phyloP scores from a whole-genome alignment of 2,113 vertebrate species.

The Sialia sialis region DNA sequence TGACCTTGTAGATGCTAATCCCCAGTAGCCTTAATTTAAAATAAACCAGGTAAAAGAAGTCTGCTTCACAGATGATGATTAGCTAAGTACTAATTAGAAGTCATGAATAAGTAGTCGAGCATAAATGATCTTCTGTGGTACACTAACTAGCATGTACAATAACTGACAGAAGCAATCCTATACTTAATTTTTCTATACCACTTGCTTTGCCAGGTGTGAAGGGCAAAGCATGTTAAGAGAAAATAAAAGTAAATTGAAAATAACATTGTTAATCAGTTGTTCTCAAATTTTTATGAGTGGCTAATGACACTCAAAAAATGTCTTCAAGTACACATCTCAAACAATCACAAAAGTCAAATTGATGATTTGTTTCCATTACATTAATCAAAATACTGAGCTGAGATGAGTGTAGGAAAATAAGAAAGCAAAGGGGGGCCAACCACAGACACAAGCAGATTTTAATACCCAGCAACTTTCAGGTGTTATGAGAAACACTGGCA shows the following conservation, averaged over 20 bases:
- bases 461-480: background rate
- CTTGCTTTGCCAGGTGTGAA: conserved; percentile 9
- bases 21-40: conserved; percentile 60
- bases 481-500: background rate
- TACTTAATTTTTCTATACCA: background rate
- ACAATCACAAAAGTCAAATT: background rate
- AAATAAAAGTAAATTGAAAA: conserved; percentile 1
- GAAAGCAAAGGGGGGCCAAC: background rate
- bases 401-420: background rate
- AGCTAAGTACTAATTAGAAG: conserved; percentile 35
- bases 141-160: background rate
- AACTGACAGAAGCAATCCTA: background rate
- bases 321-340: background rate
- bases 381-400: background rate
- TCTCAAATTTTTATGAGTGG: background rate
- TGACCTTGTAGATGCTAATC: conserved; percentile 58
- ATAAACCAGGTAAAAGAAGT: conserved; percentile 29
- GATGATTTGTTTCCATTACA: background rate
- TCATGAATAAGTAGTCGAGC: background rate
- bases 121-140: background rate
- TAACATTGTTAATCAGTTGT: background rate
- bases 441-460: background rate
- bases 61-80: conserved; percentile 22
- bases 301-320: background rate
- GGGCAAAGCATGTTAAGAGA: background rate